Evolutionary conservation across 2,113 vertebrate genomes (phyloP), one percentile per base, ranked within the genome.

Genomic region (Pomatostomus ruficeps): DNA sequence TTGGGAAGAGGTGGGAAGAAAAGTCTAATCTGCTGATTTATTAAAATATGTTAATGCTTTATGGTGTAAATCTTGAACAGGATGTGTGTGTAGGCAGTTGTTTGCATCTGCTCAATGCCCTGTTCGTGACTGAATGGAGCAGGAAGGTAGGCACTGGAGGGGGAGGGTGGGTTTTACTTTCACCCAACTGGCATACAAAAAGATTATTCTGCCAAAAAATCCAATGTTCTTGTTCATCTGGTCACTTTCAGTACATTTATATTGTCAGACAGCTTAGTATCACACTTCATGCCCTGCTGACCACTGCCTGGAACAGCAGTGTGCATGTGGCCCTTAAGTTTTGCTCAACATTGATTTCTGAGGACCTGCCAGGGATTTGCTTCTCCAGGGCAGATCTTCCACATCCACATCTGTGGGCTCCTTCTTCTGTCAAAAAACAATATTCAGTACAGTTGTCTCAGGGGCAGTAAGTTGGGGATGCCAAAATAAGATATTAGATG

Each of bases 1-100:
- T 3, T 36, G 38, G 28, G 31, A 85, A 76, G 35, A 84, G 38
- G 72, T 74, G 40, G 91, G 75, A 94, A 93, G 42, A 76, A 62
- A 65, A 88, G 38, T 20, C 11, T 88, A 28, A 88, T 58, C 67
- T 90, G 35, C 23, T 84, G 72, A 82, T 88, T 89, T 93, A 88
- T 95, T 88, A 94, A 86, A 80, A 86, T 77, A 88, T 78, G 79
- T 9, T 90, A 93, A 92, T 77, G 24, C 14, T 83, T 76, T 62
- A 43, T 23, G 51, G 15, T 33, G 72, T 71, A 91, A 86, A 71
- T 49, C 72, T 67, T 71, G 63, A 92, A 62, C 71, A 95, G 94
- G 96, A 93, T 91, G 72, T 93, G 74, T 85, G 75, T 93, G 91
- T 24, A 89, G 95, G 91, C 51, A 84, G 79, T 18, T 93, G 92